Evolutionary conservation across 1,140 invertebrate genomes (phyloP).

Genomic region (Ephestia elutella): DNA sequence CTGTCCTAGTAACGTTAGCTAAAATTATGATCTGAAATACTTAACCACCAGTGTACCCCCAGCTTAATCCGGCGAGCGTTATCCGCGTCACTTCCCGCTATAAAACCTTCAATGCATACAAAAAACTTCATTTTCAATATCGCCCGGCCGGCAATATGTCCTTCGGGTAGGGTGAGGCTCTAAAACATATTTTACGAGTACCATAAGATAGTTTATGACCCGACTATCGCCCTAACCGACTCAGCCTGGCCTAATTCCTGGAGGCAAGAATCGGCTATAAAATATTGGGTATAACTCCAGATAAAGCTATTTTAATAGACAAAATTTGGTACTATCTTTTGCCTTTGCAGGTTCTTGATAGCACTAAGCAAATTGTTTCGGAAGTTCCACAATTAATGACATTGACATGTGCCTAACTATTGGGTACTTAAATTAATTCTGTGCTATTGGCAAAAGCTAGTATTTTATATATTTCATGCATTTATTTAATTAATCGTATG

Average conservation of each 20-base stretch:
- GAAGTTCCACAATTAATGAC: no score
- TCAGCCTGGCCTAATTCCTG: background rate
- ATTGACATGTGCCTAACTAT: no score
- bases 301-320: no score
- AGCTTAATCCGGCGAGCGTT: slow-evolving; percentile 15
- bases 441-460: no score
- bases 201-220: slow-evolving; percentile 20
- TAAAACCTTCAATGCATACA: slow-evolving; percentile 50
- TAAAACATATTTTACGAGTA: slow-evolving; percentile 51
- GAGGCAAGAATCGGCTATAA: slow-evolving; percentile 6
- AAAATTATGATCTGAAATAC: background rate
- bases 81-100: slow-evolving; percentile 31
- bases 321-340: no score
- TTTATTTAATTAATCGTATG: no score
- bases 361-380: no score
- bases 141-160: slow-evolving; percentile 32
- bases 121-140: slow-evolving; percentile 58
- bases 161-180: slow-evolving; percentile 22
- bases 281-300: background rate
- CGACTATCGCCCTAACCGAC: slow-evolving; percentile 14
- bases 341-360: no score
- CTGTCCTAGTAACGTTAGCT: background rate
- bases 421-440: no score
- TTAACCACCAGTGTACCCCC: slow-evolving; percentile 3
- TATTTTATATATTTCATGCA: no score